Evolutionary conservation across 2,113 vertebrate genomes (phyloP).

Genomic region (Gopherus evgoodei): DNA sequence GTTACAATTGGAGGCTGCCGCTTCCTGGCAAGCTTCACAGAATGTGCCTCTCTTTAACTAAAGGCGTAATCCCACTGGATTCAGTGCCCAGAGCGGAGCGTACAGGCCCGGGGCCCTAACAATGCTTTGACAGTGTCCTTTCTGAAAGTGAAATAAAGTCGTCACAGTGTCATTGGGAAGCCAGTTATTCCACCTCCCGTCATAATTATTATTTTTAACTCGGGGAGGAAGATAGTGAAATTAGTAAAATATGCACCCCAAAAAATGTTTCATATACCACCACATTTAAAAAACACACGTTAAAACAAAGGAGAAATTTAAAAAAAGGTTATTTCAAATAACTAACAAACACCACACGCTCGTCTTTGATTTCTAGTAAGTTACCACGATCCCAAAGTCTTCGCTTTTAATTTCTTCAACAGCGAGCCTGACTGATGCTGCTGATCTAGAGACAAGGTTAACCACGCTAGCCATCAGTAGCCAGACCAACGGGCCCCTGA

Average conservation of each 20-base stretch:
- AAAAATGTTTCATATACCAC: not conserved
- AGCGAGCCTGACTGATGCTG: not conserved
- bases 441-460: not conserved
- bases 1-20: not conserved
- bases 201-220: not conserved
- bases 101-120: not conserved
- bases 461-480: not conserved
- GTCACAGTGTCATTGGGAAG: not conserved
- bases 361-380: not conserved
- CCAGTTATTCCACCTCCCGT: not conserved
- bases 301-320: not conserved
- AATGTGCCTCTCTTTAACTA: not conserved
- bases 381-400: not conserved
- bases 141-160: not conserved
- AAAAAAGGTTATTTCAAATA: not conserved
- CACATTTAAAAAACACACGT: not conserved
- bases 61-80: not conserved
- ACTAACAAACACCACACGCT: not conserved
- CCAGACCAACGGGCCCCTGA: not conserved
- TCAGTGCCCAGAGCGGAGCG: not conserved
- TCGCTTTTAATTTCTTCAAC: not conserved
- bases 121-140: not conserved
- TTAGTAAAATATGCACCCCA: not conserved
- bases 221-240: not conserved
- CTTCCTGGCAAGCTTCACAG: not conserved